Conservation (phyloP, 2,797 vertebrate species). For the Ibycter americanus region DNA sequence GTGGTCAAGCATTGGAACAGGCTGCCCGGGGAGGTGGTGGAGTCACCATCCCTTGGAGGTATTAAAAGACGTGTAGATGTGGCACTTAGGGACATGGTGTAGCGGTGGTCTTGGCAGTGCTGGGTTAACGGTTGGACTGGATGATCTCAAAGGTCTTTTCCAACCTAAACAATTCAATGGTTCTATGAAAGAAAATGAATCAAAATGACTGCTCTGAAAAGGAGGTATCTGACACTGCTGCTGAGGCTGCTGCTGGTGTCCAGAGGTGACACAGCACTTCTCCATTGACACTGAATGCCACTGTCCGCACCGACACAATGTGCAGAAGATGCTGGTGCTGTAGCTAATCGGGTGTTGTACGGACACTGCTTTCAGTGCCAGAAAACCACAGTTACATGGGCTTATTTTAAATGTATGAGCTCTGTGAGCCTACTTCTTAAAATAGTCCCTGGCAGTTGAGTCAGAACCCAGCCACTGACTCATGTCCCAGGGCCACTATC, state of each 20-base stretch:
- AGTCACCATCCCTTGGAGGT: not conserved
- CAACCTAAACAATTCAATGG: not conserved
- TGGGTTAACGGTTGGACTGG: accelerated
- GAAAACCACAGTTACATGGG: not conserved
- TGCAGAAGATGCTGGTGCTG: not conserved
- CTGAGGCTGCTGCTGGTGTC: not conserved
- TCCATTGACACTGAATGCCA: not conserved
- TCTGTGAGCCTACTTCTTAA: not conserved
- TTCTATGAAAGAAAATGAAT: not conserved
- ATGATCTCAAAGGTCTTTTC: not conserved
- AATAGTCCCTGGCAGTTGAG: conserved; percentile 3
- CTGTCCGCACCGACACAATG: not conserved
- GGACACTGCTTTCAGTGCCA: not conserved
- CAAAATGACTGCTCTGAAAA: not conserved
- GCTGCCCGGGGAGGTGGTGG: not conserved
- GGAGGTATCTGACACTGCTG: not conserved
- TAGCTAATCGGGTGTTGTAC: not conserved
- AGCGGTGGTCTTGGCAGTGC: not conserved
- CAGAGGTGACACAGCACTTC: not conserved
- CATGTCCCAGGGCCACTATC: not conserved
- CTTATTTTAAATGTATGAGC: not conserved
- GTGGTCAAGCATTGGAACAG: not conserved
- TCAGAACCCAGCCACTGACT: not conserved
- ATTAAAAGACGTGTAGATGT: not conserved
- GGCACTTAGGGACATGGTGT: not conserved